These are phyloP conservation scores for Motacilla alba DNA, from an alignment of 2,113 vertebrate genomes.

Conservation along the genomic window DNA sequence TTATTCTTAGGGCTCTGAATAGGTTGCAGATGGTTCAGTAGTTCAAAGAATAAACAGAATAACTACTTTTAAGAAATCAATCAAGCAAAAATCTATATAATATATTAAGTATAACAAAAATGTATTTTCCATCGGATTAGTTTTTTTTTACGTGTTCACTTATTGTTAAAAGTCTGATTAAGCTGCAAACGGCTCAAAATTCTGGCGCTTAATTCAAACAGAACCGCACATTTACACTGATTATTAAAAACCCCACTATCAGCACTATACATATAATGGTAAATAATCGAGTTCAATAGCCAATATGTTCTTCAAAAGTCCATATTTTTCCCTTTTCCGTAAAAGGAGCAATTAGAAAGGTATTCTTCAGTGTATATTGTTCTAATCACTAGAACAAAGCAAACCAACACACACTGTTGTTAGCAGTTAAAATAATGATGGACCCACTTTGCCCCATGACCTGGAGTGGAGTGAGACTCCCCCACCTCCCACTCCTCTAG, in stretches of 20 bases:
- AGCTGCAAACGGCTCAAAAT: not conserved
- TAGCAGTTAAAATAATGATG: not conserved
- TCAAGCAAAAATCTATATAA: not conserved
- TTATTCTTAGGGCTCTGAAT: not conserved
- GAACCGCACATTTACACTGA: not conserved
- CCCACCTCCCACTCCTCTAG: slow-evolving; percentile 24
- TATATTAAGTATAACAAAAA: not conserved
- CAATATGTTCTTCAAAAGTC: rapidly evolving
- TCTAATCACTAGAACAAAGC: slow-evolving; percentile 30
- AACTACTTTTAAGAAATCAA: not conserved
- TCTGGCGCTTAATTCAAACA: not conserved
- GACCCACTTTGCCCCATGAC: slow-evolving; percentile 24
- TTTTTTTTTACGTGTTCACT: not conserved
- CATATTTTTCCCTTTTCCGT: not conserved
- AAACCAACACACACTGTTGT: not conserved
- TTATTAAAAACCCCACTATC: not conserved
- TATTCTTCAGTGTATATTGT: not conserved
- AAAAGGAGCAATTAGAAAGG: not conserved
- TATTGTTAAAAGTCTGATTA: not conserved
- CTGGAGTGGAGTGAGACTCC: slow-evolving; percentile 28
- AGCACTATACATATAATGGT: not conserved
- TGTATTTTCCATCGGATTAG: not conserved
- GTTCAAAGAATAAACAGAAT: not conserved
- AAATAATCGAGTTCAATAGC: not conserved
- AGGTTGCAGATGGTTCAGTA: not conserved